These are phyloP conservation scores for Malurus leucopterus DNA, from an alignment of 2,797 vertebrate genomes.

Conservation along the genomic window DNA sequence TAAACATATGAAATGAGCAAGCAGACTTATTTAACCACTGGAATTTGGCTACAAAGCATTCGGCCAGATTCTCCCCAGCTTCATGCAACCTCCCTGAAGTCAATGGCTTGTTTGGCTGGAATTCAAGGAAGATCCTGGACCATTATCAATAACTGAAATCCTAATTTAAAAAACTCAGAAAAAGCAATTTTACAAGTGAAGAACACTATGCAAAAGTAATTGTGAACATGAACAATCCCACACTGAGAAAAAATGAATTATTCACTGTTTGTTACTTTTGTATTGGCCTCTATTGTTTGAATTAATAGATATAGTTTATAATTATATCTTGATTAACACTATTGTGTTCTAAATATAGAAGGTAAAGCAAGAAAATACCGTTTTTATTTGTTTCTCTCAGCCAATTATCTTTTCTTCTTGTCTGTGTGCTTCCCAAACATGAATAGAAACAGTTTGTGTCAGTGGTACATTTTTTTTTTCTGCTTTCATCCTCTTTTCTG, in stretches of 20 bases:
- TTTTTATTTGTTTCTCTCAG: constrained; percentile 54
- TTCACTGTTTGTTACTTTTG: constrained; percentile 40
- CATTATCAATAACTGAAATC: constrained; percentile 48
- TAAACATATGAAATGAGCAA: constrained; percentile 52
- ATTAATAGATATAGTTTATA: constrained; percentile 47
- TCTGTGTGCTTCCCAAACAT: constrained; percentile 63
- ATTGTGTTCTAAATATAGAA: constrained; percentile 57
- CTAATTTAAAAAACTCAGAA: constrained; percentile 27
- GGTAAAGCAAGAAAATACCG: constrained; percentile 51
- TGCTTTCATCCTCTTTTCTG: constrained; percentile 53
- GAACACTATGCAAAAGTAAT: background rate
- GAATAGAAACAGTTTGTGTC: constrained; percentile 61
- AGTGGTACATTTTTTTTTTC: constrained; percentile 49
- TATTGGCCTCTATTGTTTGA: constrained; percentile 24
- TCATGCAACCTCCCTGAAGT: constrained; percentile 43
- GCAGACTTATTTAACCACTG: constrained; percentile 52
- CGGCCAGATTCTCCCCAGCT: constrained; percentile 34
- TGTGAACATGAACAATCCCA: constrained; percentile 22
- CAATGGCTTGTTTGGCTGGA: constrained; percentile 42
- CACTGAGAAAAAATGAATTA: constrained; percentile 20
- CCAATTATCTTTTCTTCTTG: constrained; percentile 57
- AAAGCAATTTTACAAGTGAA: constrained; percentile 34
- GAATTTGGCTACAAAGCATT: constrained; percentile 50
- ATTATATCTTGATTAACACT: constrained; percentile 59
- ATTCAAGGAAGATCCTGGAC: constrained; percentile 44